Conservation (phyloP, 2,113 vertebrate species). For the Neolamprologus fasciatus region DNA sequence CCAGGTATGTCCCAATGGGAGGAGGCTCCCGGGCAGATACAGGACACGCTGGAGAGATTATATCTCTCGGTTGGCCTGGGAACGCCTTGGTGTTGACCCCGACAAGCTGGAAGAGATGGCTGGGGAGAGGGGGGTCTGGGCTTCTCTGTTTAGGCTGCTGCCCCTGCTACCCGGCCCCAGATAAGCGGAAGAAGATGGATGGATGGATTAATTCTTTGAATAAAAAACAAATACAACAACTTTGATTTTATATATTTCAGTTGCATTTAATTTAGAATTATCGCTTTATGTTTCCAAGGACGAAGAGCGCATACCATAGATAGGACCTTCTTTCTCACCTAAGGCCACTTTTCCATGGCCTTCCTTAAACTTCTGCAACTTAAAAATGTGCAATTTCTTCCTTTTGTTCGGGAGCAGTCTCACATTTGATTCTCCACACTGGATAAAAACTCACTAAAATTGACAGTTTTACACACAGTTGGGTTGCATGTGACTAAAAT, state of each 20-base stretch:
- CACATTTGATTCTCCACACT: not conserved
- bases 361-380: not conserved
- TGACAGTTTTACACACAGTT: not conserved
- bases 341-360: not conserved
- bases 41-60: not conserved
- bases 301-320: fast-evolving
- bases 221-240: not conserved
- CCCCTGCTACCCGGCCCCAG: not conserved
- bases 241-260: not conserved
- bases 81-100: not conserved
- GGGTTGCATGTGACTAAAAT: not conserved
- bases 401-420: not conserved
- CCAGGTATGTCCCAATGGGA: not conserved
- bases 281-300: not conserved
- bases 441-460: not conserved
- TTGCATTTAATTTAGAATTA: not conserved
- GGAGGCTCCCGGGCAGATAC: not conserved
- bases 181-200: not conserved
- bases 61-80: not conserved
- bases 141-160: not conserved
- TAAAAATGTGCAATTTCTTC: not conserved
- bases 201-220: not conserved
- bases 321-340: not conserved
- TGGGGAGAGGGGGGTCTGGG: not conserved
- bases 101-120: not conserved